These are phyloP conservation scores for Caenorhabditis angaria DNA, from an alignment of 2,888 invertebrate genomes.

Conservation along the genomic window DNA sequence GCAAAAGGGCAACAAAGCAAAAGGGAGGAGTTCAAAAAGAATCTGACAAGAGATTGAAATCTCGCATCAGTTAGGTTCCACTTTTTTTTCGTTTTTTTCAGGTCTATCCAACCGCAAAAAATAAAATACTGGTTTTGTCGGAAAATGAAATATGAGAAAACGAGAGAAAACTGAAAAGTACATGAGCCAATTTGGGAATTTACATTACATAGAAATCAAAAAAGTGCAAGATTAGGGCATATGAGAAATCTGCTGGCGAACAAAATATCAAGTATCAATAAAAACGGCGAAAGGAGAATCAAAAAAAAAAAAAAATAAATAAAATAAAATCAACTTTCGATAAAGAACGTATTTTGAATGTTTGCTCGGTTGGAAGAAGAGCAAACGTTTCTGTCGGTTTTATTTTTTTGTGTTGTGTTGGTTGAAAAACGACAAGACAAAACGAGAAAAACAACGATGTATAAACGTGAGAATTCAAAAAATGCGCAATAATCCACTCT, in stretches of 20 bases:
- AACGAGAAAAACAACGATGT: too few relatives aligned
- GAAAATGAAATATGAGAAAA: not conserved
- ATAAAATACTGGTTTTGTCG: not conserved
- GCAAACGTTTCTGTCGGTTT: slow-evolving; percentile 1
- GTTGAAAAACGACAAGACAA: too few relatives aligned
- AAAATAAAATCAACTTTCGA: not conserved
- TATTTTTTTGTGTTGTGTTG: too few relatives aligned
- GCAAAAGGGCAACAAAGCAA: too few relatives aligned
- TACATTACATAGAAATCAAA: not conserved
- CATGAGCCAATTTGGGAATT: not conserved
- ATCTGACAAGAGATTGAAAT: not conserved
- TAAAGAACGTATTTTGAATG: not conserved
- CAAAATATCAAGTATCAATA: too few relatives aligned
- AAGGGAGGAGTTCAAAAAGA: too few relatives aligned
- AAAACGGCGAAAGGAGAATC: too few relatives aligned
- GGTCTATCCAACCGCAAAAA: not conserved
- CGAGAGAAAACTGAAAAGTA: not conserved
- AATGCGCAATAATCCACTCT: not conserved
- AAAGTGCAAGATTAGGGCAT: not conserved
- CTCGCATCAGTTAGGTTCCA: not conserved
- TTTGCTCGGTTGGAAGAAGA: not conserved
- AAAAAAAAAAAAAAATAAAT: not conserved
- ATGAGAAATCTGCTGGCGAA: not conserved
- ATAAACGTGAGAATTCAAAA: not conserved
- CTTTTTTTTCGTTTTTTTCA: too few relatives aligned